Evolutionary conservation across 2,797 vertebrate genomes (phyloP), one percentile per base, ranked within the genome.

Genomic region (Centropyge bicolor): DNA sequence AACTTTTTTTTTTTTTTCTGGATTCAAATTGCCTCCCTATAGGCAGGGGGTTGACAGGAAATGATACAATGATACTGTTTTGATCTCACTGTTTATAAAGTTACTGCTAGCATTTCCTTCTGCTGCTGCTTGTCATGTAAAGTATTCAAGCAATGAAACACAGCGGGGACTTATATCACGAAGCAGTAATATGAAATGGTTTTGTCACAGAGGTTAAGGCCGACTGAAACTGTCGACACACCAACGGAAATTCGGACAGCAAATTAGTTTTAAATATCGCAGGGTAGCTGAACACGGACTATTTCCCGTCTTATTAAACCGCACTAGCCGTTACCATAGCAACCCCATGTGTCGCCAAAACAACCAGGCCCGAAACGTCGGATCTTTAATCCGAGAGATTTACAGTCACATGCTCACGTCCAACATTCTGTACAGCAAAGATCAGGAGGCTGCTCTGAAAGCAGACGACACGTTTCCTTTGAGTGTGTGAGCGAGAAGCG

Each of bases 401-500:
- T 55, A 49, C 5, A 31, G 43, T 38, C 48, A 49, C 6, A 14
- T 43, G 43, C 65, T 48, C n/a, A 49, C 9, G 59, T 20, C 12
- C 2, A 64, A 19, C n/a, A 6, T 31, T 57, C 19, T 40, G n/a
- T 36, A 61, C 5, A 49, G 36, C 8, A 35, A 45, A 51, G 71
- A 46, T 35, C 36, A 17, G 38, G 35, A 76, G 43, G 61, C 2
- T 7, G 16, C 22, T 16, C 8, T 59, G 14, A 27, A 36, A 43
- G 49, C 27, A 78, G 45, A 45, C 36, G 8, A 24, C 27, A 4
- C 59, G n/a, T 55, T 60, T 66, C n/a, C 22, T 52, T 6, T 62
- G 22, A 64, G 41, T 40, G 61, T 84, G 75, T 38, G 52, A 64
- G 78, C 24, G 63, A 48, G 41, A 45, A 27, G 59, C 13, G 80